Base-by-base conservation (phyloP, 2,797 vertebrate species). In the Botia kubotai region DNA sequence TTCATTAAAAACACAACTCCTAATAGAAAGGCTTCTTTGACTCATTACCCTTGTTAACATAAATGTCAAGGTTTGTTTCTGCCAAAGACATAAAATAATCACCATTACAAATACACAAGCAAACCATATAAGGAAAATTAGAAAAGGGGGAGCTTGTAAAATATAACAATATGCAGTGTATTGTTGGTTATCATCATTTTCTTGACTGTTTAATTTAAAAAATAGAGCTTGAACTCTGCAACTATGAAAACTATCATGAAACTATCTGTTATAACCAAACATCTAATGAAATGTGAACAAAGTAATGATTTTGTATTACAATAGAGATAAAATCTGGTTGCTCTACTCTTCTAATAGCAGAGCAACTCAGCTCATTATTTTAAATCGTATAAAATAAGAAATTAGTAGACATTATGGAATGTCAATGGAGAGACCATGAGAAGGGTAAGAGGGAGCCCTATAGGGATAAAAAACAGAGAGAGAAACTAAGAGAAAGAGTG, bases 31-130 rank as follows among this genome's bases (percentile, higher is more conserved):
- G 4, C 46, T n/a, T 17, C 53, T 71, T 33, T 66, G 48, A 63
- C 48, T 33, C 26, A 67, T 85, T 84, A 82, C 69, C 81, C 81
- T 85, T 85, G 86, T 82, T 69, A 82, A 86, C 83, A 88, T 79
- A 89, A 86, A 85, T 63, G 46, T 13, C 8, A 69, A n/a, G 21
- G 69, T 39, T 53, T 17, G 65, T 43, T 36, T 71, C 63, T 63
- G 60, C n/a, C 26, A 53, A 17, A 87, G 71, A 68, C 68, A 84
- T 53, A 86, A 55, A 55, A 26, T 67, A 17, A 67, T 19, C 17
- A 7, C 48, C 16, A 36, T 17, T 65, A 77, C 21, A 57, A 39
- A 13, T 29, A 58, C 11, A 48, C 43, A 69, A 10, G 23, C 73
- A 66, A 82, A 57, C 10, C 10, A 19, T 43, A 2, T 72, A 72